phyloP scores from a whole-genome alignment of 2,888 invertebrate species.

The Cremastinae sp. region DNA sequence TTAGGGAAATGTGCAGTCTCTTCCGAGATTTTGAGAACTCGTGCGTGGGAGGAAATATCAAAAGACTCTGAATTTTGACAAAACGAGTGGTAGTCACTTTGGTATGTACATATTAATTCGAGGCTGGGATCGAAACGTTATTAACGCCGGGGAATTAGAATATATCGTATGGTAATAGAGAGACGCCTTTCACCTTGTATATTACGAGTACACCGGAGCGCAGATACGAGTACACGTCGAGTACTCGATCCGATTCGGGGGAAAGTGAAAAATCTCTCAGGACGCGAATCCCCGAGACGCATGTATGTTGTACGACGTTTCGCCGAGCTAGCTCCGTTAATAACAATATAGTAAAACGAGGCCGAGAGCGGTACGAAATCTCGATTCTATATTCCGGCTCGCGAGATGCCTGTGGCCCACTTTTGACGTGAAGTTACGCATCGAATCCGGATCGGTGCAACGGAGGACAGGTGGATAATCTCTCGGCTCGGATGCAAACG shows the following conservation, averaged over 20 bases:
- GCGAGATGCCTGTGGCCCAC: conserved; percentile 47
- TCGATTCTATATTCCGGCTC: conserved; percentile 7
- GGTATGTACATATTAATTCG: too few relatives aligned
- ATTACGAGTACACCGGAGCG: background rate
- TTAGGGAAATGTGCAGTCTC: too few relatives aligned
- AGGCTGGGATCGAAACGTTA: conserved; percentile 4
- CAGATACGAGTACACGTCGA: background rate
- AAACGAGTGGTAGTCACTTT: too few relatives aligned
- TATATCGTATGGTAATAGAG: background rate
- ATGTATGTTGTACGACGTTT: conserved; percentile 14
- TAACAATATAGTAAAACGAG: conserved; percentile 42
- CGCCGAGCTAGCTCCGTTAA: conserved; percentile 19
- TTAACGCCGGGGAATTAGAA: conserved; percentile 14
- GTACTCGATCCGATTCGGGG: conserved; percentile 9
- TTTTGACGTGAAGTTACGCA: conserved; percentile 35
- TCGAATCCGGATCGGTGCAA: conserved; percentile 24
- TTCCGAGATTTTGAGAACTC: too few relatives aligned
- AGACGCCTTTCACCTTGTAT: conserved; percentile 7
- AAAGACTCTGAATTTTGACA: too few relatives aligned
- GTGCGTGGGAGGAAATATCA: too few relatives aligned
- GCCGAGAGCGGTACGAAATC: conserved; percentile 25
- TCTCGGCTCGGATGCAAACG: background rate
- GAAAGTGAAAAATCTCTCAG: conserved; percentile 46
- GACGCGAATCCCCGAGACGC: conserved; percentile 16
- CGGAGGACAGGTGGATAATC: too few relatives aligned